Percentiles rank a stretch among this genome's conserved stretches.
These are phyloP conservation scores for Drosophila birchii DNA, from an alignment of 2,888 invertebrate species.

Conservation along the genomic window DNA sequence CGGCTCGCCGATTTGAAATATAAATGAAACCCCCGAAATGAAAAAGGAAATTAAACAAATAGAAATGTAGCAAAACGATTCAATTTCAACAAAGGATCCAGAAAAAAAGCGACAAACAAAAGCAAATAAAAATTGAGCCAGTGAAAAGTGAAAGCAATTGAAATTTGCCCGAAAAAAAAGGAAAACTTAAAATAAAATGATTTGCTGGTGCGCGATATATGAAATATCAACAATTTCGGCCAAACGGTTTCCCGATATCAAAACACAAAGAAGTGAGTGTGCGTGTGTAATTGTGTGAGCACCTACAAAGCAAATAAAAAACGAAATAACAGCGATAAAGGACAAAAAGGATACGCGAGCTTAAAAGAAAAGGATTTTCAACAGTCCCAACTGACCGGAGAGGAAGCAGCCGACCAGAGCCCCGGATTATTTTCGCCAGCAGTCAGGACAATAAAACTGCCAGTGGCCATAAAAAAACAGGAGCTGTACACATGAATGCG, in stretches of 20 bases:
- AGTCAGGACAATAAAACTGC: constrained; percentile 38
- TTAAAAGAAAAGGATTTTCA: constrained; percentile 49
- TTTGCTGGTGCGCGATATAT: constrained; percentile 25
- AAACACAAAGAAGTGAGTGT: constrained; percentile 19
- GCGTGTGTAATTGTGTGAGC: constrained; percentile 35
- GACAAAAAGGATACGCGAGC: constrained; percentile 39
- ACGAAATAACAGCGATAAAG: constrained; percentile 10
- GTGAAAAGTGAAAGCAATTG: constrained; percentile 28
- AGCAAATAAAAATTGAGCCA: constrained; percentile 19
- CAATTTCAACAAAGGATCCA: constrained; percentile 33
- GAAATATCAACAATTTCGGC: constrained; percentile 40
- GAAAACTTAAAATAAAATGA: constrained; percentile 28
- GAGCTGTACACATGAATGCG: constrained; percentile 16
- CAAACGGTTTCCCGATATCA: constrained; percentile 51
- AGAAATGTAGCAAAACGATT: constrained; percentile 28
- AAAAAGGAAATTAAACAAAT: constrained; percentile 8
- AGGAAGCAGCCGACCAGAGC: constrained; percentile 31
- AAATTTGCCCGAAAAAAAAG: constrained; percentile 6
- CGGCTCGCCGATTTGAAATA: constrained; percentile 7
- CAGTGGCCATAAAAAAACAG: constrained; percentile 39
- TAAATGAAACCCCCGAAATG: constrained; percentile 24
- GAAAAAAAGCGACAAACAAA: constrained; percentile 21
- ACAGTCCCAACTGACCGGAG: constrained; percentile 34
- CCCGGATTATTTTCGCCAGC: constrained; percentile 59
- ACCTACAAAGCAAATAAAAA: constrained; percentile 9